These are phyloP conservation scores for Noturus placidus DNA, from an alignment of 2,113 vertebrate species.

Conservation along the genomic window DNA sequence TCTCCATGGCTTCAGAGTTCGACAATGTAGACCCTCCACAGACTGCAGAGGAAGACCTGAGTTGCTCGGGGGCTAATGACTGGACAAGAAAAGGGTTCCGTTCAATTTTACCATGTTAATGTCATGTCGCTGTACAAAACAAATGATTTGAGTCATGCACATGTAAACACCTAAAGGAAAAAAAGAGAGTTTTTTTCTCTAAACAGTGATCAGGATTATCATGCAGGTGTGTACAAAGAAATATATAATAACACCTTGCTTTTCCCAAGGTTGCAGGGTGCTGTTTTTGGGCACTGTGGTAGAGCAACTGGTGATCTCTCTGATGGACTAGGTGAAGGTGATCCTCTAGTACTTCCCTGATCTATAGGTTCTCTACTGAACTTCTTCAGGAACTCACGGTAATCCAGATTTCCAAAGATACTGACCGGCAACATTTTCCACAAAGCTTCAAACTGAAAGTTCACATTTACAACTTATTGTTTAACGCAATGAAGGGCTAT, in stretches of 20 bases:
- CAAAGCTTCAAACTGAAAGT: conserved; percentile 71
- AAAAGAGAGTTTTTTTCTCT: not conserved
- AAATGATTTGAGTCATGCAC: not conserved
- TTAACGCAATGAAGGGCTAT: not conserved
- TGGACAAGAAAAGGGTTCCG: not conserved
- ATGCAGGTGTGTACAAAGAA: not conserved
- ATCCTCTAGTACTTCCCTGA: not conserved
- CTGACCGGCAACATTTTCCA: conserved; percentile 68
- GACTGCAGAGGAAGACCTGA: conserved; percentile 22
- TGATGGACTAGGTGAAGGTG: not conserved
- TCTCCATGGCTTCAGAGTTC: conserved; percentile 55
- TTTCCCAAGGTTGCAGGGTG: conserved; percentile 34
- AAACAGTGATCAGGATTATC: not conserved
- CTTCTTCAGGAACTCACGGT: conserved; percentile 67
- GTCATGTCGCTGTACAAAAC: not conserved
- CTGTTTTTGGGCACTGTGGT: conserved; percentile 41
- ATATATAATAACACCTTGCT: conserved; percentile 16
- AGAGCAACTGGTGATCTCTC: not conserved
- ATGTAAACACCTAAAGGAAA: not conserved
- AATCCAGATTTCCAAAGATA: conserved; percentile 60
- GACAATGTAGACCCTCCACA: not conserved
- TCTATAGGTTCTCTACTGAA: conserved; percentile 51
- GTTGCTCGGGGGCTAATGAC: not conserved
- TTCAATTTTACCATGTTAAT: not conserved
- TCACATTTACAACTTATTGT: not conserved